Base-by-base conservation (phyloP, 2,113 vertebrate species). In the Aegithalos caudatus region DNA sequence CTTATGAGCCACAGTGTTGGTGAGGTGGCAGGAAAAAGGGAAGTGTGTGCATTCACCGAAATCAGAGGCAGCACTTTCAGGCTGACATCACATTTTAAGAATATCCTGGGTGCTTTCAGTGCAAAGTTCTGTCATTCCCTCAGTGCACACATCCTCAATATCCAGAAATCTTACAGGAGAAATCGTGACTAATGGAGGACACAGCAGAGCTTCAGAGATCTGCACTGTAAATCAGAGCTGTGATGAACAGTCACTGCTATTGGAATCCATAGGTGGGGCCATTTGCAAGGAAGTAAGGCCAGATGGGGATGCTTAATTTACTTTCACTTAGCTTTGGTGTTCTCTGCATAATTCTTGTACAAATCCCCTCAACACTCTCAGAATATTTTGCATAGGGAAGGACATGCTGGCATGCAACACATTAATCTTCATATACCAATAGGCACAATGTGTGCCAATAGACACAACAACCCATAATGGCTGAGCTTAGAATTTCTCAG, bases 261-360 rank as follows among this genome's bases (percentile, higher is more conserved):
- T 69, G 56, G 54, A 85, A 57, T 10, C 37, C 37, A 56, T 3
- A 45, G 50, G 57, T 50, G n/a, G 40, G 83, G 29, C 78, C 70
- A 61, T 42, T 69, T 80, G 74, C 78, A 66, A 85, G 83, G 51
- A 89, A 61, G 31, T 10, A 65, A 89, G 90, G 78, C 91, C 94
- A 95, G 89, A 87, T 87, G 73, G 86, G 70, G 38, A 77, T 31
- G 61, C 70, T 94, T 87, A 61, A 91, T 95, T 95, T 69, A 21
- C 87, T 81, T 57, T 6, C 74, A 58, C 70, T 82, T 40, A 28
- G 62, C 79, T 90, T 79, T 73, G 66, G 78, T 25, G 1, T 76
- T 62, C 58, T 81, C 90, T 90, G 74, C 58, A 92, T 82, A 95
- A 73, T 80, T 92, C 91, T 35, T 73, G 33, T 13, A 38, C 70